Conservation (phyloP, 2,797 vertebrate species). For the Pagetopsis macropterus region DNA sequence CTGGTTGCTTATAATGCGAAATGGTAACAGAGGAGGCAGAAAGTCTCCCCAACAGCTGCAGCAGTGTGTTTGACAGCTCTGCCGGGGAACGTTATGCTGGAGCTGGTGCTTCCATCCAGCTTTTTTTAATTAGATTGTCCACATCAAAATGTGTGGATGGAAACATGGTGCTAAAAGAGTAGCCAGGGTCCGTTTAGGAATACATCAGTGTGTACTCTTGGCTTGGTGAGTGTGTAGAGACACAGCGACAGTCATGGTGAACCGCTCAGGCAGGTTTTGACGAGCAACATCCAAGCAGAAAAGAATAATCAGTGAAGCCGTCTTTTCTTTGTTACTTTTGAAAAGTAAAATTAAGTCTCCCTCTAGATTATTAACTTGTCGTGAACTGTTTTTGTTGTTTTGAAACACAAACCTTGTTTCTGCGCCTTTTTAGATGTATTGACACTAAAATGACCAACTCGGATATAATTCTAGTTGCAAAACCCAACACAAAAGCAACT, state of each 20-base stretch:
- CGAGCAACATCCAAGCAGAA: too few relatives aligned
- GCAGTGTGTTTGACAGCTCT: not conserved
- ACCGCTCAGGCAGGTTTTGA: too few relatives aligned
- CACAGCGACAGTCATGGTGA: too few relatives aligned
- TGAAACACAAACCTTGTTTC: not conserved
- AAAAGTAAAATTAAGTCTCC: too few relatives aligned
- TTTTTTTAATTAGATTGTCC: not conserved
- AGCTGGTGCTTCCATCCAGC: not conserved
- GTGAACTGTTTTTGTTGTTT: too few relatives aligned
- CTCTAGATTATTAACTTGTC: too few relatives aligned
- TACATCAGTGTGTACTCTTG: too few relatives aligned
- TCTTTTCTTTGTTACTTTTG: too few relatives aligned
- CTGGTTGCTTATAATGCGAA: not conserved
- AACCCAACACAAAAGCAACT: not conserved
- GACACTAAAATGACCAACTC: not conserved
- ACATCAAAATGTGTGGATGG: not conserved
- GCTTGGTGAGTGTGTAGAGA: too few relatives aligned
- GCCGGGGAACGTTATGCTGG: not conserved
- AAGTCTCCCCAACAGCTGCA: not conserved
- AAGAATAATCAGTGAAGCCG: too few relatives aligned
- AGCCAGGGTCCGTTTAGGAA: not conserved
- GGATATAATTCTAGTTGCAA: not conserved
- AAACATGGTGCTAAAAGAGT: not conserved
- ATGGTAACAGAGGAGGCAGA: not conserved
- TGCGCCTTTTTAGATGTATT: not conserved